phyloP scores from a whole-genome alignment of 2,113 vertebrate genomes.

The Podarcis cretensis region DNA sequence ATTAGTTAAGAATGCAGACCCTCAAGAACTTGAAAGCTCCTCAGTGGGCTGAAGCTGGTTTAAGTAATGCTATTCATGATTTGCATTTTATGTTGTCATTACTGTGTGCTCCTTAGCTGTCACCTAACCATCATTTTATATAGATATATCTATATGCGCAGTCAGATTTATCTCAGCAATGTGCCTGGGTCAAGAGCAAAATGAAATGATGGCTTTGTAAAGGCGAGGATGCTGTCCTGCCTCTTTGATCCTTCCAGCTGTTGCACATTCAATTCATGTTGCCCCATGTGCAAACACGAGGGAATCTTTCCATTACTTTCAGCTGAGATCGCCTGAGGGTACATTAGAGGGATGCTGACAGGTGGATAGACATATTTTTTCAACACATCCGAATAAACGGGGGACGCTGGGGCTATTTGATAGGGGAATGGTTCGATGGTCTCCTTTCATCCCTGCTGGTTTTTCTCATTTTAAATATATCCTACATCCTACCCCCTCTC shows the following conservation, averaged over 20 bases:
- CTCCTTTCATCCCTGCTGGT: slow-evolving; percentile 25
- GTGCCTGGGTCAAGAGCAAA: slow-evolving; percentile 33
- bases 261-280: slow-evolving; percentile 14
- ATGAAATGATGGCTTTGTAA: slow-evolving; percentile 26
- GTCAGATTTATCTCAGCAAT: slow-evolving; percentile 24
- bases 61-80: background rate
- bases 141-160: background rate
- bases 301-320: slow-evolving; percentile 27
- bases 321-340: background rate
- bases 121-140: background rate
- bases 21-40: background rate
- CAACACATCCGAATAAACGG: slow-evolving; percentile 28
- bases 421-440: slow-evolving; percentile 20
- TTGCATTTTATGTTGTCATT: background rate
- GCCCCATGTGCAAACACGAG: slow-evolving; percentile 17
- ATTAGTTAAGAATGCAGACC: background rate
- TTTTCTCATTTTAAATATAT: slow-evolving; percentile 26
- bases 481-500: slow-evolving; percentile 16
- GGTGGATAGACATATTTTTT: slow-evolving; percentile 33
- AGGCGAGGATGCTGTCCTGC: background rate
- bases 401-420: slow-evolving; percentile 34
- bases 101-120: background rate
- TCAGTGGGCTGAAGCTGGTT: background rate
- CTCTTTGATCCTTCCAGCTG: slow-evolving; percentile 35
- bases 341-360: slow-evolving; percentile 40